Base-by-base conservation (phyloP, 1,140 invertebrate species). In the Brachionus calyciflorus region DNA sequence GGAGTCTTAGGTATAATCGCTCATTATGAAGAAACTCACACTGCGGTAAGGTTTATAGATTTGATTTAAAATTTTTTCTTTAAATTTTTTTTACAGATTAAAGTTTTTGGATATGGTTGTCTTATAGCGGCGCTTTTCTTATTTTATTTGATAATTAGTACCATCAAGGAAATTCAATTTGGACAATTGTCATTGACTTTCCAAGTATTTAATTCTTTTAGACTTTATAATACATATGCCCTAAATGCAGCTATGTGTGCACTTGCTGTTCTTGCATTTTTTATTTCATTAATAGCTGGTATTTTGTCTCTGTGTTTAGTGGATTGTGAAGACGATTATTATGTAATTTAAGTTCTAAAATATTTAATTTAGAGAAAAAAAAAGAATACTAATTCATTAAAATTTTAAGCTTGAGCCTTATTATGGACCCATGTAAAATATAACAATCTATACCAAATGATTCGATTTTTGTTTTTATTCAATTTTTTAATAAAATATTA, bases 81-180 rank as follows among this genome's bases (percentile, higher is more conserved):
- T 10, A 65, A 19, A 17, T 30, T 37, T 33, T 37, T 40, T 60
- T 57, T 24, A 37, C 37, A 65, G 60, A 65, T 65, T 6, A 65
- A 65, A 65, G 60, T 65, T 24, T 65, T 41, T 41, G 60, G 60
- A 37, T 41, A 41, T 65, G 26, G 33, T 21, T 41, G 60, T 14
- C 14, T 65, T 3, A 41, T 65, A 21, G 19, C 21, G 17, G 24
- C 60, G 21, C 19, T 65, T 19, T 65, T 65, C 26, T 40, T 65
- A n/a, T 65, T 65, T 44, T 65, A 65, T 65, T 19, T 65, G 24
- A 33, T 65, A 1, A 65, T 65, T 2, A 65, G 60, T 19, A 65
- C 60, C 4, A 65, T 65, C 44, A 65, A 65, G 44, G 60, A 65
- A 44, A 65, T 65, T 65, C 33, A 65, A 44, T 65, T 65, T 65